phyloP scores from a whole-genome alignment of 2,113 vertebrate species.

The Crotalus tigris region DNA sequence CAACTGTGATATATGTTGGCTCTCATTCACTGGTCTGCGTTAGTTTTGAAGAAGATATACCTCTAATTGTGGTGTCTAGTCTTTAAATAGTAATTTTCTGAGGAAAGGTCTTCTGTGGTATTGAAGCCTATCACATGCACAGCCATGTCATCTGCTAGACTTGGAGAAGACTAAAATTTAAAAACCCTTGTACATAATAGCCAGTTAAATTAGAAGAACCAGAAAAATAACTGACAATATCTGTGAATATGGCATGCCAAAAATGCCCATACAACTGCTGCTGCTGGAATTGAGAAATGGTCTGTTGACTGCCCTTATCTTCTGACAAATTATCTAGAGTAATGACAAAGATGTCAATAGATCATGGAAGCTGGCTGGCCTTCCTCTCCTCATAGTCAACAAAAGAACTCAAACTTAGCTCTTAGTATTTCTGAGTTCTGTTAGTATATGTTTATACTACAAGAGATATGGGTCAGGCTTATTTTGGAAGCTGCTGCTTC shows the following conservation, averaged over 20 bases:
- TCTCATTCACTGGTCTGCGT: too few species aligned
- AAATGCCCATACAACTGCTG: neutral
- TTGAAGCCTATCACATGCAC: neutral
- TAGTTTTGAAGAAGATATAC: too few species aligned
- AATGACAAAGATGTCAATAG: neutral
- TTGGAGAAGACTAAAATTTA: neutral
- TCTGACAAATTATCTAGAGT: neutral
- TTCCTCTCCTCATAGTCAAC: too few species aligned
- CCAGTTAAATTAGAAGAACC: neutral
- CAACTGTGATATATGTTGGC: too few species aligned
- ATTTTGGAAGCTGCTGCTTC: conserved; percentile 5
- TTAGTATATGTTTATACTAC: neutral
- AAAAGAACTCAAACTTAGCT: neutral
- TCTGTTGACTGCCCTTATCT: neutral
- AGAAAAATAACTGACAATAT: neutral
- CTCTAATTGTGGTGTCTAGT: neutral
- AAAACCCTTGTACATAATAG: neutral
- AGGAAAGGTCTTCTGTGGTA: neutral
- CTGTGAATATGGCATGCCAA: neutral
- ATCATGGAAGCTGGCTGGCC: neutral
- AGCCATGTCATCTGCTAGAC: neutral
- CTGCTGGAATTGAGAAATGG: neutral
- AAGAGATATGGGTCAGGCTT: neutral
- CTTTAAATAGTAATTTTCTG: neutral
- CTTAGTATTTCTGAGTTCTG: neutral